These are phyloP conservation scores for Phocoena sinus DNA, from an alignment of 2,113 vertebrate species.

Conservation along the genomic window DNA sequence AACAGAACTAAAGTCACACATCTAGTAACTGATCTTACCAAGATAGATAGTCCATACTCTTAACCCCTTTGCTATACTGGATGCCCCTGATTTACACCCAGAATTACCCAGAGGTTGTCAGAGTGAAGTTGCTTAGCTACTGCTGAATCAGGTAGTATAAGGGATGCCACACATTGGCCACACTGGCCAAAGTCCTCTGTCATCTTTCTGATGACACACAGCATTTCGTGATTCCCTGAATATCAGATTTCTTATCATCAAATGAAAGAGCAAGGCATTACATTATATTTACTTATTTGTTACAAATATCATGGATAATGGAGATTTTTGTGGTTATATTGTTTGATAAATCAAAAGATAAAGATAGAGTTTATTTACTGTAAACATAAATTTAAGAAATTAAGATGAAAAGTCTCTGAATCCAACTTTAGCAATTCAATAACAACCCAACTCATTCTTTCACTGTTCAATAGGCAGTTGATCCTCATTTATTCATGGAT, in stretches of 20 bases:
- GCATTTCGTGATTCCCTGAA: background rate
- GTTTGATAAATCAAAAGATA: constrained; percentile 7
- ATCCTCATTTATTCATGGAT: background rate
- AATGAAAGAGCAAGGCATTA: background rate
- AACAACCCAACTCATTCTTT: background rate
- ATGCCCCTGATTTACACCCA: background rate
- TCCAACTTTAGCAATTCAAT: background rate
- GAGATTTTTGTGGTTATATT: background rate
- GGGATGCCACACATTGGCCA: background rate
- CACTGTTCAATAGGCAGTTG: background rate
- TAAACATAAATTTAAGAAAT: background rate
- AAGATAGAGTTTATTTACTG: background rate
- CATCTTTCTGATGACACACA: background rate
- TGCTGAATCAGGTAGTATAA: background rate
- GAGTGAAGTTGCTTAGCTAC: background rate
- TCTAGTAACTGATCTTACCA: background rate
- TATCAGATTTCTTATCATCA: background rate
- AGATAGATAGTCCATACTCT: background rate
- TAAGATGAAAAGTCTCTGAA: background rate
- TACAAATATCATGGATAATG: background rate
- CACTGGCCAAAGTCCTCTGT: background rate
- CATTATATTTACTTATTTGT: background rate
- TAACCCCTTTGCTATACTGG: background rate
- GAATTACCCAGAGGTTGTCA: background rate
- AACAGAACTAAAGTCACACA: background rate